Base-by-base conservation (phyloP, 2,113 vertebrate genomes). In the Tupaia tana region DNA sequence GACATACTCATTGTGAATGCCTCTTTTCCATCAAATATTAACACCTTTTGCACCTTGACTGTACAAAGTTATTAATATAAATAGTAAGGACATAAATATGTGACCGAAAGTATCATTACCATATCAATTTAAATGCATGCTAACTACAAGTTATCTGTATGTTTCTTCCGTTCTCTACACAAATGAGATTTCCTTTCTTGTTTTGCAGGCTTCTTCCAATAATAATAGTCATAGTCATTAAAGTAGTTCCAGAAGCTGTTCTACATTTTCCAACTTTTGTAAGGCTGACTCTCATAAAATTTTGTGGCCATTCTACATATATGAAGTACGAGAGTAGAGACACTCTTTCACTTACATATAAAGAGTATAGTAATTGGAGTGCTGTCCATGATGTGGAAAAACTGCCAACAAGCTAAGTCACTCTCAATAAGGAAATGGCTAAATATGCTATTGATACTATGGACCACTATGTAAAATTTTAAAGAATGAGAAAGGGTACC, bases 1-100 rank as follows among this genome's bases (percentile, higher is more conserved):
- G 63, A 90, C 89, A 85, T 77, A 96, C n/a, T 86, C 61, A 58
- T 11, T 89, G 58, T 73, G 54, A 84, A n/a, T 88, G 59, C 34
- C 10, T 84, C 27, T 88, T 12, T 87, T 70, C 34, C 7, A 84
- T 7, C 59, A 91, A 86, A 79, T 66, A 66, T 54, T 74, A 84
- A 84, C 13, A 54, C 15, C 78, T 2, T 8, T 82, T 18, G 13
- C 25, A 69, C 20, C 11, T 34, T 86, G 27, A 94, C 7, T 66
- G 22, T 64, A 94, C 1, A 86, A 71, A 78, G 16, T 24, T 18
- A 90, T 43, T 43, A 80, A 43, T 59, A 71, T 64, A 92, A 88
- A 93, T 27, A 74, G 22, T 29, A 63, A 78, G 80, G 27, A 90
- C 15, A 61, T 66, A 83, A 91, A 75, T n/a, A 66, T 18, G 29